phyloP scores from a whole-genome alignment of 2,113 vertebrate genomes.

The Nycticryphes semicollaris region DNA sequence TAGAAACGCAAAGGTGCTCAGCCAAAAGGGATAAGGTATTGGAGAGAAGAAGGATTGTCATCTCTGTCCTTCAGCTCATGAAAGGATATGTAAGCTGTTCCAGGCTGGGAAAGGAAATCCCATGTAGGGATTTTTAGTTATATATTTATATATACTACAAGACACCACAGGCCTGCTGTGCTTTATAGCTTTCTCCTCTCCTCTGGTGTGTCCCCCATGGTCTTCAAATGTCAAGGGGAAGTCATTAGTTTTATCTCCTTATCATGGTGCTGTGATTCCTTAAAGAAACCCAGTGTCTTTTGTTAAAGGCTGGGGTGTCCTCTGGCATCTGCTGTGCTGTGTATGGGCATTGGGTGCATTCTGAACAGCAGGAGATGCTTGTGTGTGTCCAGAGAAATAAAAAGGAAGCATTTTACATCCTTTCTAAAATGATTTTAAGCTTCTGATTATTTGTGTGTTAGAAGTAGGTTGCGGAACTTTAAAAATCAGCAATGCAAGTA shows the following conservation, averaged over 20 bases:
- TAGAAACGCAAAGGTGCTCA: not conserved
- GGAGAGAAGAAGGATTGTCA: not conserved
- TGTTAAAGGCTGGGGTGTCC: not conserved
- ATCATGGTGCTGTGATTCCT: no score
- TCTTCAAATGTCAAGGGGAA: not conserved
- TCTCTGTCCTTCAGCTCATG: not conserved
- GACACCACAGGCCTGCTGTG: not conserved
- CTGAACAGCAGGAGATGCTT: not conserved
- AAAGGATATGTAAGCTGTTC: not conserved
- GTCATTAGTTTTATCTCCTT: not conserved
- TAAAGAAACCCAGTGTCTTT: not conserved
- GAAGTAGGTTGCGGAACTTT: not conserved
- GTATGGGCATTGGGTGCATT: not conserved
- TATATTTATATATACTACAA: not conserved
- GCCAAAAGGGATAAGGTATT: not conserved
- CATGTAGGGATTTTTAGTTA: not conserved
- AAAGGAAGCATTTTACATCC: not conserved
- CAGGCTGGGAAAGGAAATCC: not conserved
- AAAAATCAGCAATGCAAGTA: not conserved
- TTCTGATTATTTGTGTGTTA: not conserved
- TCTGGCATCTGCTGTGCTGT: not conserved
- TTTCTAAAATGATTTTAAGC: not conserved
- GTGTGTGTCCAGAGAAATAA: not conserved
- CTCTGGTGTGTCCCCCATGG: not conserved
- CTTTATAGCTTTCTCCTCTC: not conserved